Evolutionary conservation across 2,797 vertebrate genomes (phyloP), one percentile per base, ranked within the genome.

Genomic region (Cyclura pinguis): DNA sequence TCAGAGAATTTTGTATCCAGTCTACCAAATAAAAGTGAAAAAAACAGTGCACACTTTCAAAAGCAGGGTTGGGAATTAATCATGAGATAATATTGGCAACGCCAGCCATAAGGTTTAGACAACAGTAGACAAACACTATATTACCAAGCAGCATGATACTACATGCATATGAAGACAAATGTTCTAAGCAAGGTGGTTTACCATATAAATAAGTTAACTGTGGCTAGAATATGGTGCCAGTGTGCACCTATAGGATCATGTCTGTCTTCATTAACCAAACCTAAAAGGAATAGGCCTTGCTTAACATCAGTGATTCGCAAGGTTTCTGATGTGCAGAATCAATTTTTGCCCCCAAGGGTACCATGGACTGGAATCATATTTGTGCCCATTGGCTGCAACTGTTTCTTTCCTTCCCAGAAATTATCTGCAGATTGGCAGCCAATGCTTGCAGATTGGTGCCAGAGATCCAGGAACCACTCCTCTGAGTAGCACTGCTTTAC

Each of bases 231-330:
- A 55, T 29, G n/a, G 52, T 47, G 20, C 52, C n/a, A 38, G 13
- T 8, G 1, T 18, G 1, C 22, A 88, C 80, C 72, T 92, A 93
- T 95, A 92, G 85, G 92, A 91, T 77, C 77, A 87, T 86, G 18
- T 84, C 91, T 29, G 0, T 0, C 76, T 91, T 76, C 88, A 78
- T 73, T 47, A 38, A 69, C 0, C 18, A 64, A 52, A 57, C 10
- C 85, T 81, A 0, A 0, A 67, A 32, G 18, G 10, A 14, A 5
- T 32, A 69, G 6, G 67, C 7, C 29, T 69, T 69, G 27, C 67
- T 29, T 69, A 9, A 29, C 29, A 29, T 32, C 29, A 69, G 67
- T 32, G 10, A 32, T 32, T 69, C 67, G 13, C 29, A 69, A 9
- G 32, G 9, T 32, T 2, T 69, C 67, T 69, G 67, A 32, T 69